Evolutionary conservation across 2,888 invertebrate genomes (phyloP).

Genomic region (Ormyrus rosae): DNA sequence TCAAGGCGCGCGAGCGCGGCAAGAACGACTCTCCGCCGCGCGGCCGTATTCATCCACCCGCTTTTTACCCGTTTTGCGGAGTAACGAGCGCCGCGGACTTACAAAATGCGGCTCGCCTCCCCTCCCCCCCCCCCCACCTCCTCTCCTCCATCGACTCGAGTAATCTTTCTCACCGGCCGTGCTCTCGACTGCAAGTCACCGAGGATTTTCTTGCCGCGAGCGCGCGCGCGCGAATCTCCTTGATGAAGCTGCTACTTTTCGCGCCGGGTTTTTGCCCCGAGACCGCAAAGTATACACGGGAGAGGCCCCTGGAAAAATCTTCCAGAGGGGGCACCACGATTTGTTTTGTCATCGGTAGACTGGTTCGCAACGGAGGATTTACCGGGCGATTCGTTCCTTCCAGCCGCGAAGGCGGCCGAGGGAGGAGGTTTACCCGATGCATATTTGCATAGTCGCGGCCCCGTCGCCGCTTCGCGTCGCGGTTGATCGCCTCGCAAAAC

Average conservation of each 20-base stretch:
- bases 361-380: not conserved
- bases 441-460: not conserved
- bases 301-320: slow-evolving; percentile 1
- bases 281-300: slow-evolving; percentile 1
- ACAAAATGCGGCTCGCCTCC: not conserved
- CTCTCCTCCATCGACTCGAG: not conserved
- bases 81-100: not conserved
- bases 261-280: slow-evolving; percentile 3
- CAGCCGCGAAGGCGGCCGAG: not conserved
- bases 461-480: no score
- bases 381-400: not conserved
- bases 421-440: not conserved
- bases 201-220: slow-evolving; percentile 32
- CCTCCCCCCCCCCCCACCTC: not conserved
- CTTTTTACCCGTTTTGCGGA: slow-evolving; percentile 19
- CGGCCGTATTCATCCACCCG: not conserved
- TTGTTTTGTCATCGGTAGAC: slow-evolving; percentile 10
- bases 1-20: not conserved
- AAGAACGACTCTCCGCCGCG: not conserved
- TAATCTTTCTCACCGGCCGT: slow-evolving; percentile 25
- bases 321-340: not conserved
- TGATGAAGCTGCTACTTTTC: slow-evolving; percentile 35
- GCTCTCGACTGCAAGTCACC: slow-evolving; percentile 35
- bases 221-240: not conserved
- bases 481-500: no score